A percentile compares a stretch with the other conserved stretches of the same genome.
phyloP scores from a whole-genome alignment of 2,888 invertebrate species.

The Stomorhina lunata region DNA sequence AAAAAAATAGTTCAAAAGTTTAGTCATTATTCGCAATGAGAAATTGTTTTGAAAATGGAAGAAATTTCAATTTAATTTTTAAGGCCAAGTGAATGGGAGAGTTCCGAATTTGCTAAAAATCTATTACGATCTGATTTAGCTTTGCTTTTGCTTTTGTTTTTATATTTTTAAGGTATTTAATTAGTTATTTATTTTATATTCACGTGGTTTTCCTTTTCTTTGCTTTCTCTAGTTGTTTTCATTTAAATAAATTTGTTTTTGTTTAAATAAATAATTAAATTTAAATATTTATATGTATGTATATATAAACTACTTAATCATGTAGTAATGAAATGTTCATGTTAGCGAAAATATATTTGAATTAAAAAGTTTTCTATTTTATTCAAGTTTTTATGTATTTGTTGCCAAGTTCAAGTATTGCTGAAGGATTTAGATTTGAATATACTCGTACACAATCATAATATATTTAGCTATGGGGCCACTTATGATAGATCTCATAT shows the following conservation, averaged over 20 bases:
- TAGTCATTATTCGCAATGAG: neutral
- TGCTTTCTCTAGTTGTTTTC: too few species aligned
- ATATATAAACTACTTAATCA: constrained; percentile 31
- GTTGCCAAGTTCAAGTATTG: constrained; percentile 49
- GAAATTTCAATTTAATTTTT: neutral
- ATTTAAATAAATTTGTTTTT: neutral
- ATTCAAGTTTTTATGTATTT: constrained; percentile 2
- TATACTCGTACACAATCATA: constrained; percentile 21
- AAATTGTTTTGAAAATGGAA: neutral
- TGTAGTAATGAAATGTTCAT: constrained; percentile 49
- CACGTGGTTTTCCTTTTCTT: neutral
- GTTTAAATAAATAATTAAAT: neutral
- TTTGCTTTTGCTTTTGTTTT: neutral
- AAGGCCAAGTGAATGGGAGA: neutral
- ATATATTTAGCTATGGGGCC: constrained; percentile 8
- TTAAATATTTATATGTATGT: neutral
- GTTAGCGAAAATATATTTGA: neutral
- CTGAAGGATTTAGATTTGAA: constrained; percentile 23
- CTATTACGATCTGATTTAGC: too few species aligned
- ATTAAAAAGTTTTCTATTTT: neutral
- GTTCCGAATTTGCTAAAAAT: neutral
- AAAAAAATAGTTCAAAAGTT: neutral
- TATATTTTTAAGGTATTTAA: neutral
- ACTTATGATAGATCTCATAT: constrained; percentile 18
- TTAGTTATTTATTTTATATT: neutral